These are phyloP conservation scores for Drosophila mauritiana DNA, from an alignment of 1,140 invertebrate species.

Conservation along the genomic window DNA sequence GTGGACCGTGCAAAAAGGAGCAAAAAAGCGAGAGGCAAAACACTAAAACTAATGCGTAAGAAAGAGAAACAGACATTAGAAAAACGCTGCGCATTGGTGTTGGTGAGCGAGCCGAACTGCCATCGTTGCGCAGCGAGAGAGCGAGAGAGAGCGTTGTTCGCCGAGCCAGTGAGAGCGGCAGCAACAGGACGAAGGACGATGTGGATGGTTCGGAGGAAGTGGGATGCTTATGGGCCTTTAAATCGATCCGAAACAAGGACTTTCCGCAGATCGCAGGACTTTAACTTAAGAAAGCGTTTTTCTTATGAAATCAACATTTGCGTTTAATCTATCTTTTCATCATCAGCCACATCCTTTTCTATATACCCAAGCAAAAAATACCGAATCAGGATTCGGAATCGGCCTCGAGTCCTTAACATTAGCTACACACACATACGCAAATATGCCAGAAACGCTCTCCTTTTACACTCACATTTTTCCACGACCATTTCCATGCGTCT, in stretches of 20 bases:
- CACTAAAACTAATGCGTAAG: constrained; percentile 83
- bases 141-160: constrained; percentile 15
- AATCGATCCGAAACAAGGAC: constrained; percentile 4
- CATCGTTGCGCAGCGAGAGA: constrained; percentile 65
- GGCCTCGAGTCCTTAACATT: constrained; percentile 20
- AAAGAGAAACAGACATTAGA: constrained; percentile 84
- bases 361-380: constrained; percentile 2
- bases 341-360: neutral
- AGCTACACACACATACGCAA: constrained; percentile 21
- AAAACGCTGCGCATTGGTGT: constrained; percentile 57
- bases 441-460: constrained; percentile 26
- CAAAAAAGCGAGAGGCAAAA: constrained; percentile 84
- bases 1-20: constrained; percentile 68
- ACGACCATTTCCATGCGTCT: neutral
- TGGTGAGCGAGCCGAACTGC: constrained; percentile 44
- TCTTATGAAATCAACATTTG: too few relatives aligned
- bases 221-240: constrained; percentile 12
- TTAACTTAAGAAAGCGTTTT: neutral
- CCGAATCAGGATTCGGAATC: neutral
- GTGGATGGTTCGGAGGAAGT: constrained; percentile 45
- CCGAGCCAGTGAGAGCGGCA: constrained; percentile 17
- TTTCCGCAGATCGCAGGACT: constrained; percentile 1
- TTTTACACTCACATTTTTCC: constrained; percentile 25
- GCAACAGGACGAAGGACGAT: constrained; percentile 39
- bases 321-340: neutral